Conservation (phyloP, 2,797 vertebrate genomes). For the Leucoraja ocellata region DNA sequence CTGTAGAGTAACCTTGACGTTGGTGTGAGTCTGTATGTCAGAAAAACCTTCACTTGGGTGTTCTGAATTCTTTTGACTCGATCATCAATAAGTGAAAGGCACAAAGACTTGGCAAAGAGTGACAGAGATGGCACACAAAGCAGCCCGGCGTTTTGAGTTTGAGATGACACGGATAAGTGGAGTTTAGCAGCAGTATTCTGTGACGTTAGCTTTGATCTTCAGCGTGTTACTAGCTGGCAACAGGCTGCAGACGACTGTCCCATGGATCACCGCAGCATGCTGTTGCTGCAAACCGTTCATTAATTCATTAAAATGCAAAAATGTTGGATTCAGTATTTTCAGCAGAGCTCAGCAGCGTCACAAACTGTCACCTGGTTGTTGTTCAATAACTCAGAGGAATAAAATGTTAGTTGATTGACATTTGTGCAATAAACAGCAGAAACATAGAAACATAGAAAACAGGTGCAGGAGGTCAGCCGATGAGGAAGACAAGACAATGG, state of each 20-base stretch:
- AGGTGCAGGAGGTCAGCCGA: no score
- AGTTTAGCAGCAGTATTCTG: background rate
- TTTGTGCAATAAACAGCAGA: no score
- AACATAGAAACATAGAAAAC: no score
- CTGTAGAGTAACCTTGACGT: background rate
- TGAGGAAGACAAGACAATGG: no score
- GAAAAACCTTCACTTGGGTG: background rate
- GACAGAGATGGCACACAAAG: background rate
- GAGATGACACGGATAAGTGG: conserved; percentile 7
- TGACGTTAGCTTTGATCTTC: background rate
- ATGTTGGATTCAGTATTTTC: background rate
- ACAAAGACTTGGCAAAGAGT: background rate
- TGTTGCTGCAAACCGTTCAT: background rate
- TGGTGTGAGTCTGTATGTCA: background rate
- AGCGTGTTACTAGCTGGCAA: background rate
- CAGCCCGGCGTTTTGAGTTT: background rate
- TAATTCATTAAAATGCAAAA: background rate
- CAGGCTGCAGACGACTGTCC: background rate
- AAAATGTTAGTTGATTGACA: no score
- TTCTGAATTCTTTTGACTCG: background rate
- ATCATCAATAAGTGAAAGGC: background rate
- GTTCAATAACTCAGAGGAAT: background rate
- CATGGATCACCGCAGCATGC: background rate
- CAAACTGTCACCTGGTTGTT: background rate
- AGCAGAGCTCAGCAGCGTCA: background rate